These are phyloP conservation scores for Dromius quadrimaculatus DNA, from an alignment of 2,888 invertebrate genomes.

Conservation along the genomic window DNA sequence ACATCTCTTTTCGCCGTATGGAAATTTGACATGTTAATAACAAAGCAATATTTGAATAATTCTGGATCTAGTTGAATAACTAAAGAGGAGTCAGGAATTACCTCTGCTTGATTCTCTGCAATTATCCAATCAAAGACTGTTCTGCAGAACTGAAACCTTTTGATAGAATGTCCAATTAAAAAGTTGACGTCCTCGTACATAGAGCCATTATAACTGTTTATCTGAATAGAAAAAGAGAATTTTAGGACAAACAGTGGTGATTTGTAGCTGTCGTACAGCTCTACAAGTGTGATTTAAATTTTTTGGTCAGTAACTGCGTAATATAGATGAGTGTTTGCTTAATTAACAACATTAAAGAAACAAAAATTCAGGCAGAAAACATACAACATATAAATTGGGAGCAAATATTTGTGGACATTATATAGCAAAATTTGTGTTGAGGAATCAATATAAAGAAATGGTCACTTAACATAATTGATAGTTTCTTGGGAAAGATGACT, in stretches of 20 bases:
- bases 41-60: no score
- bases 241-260: conserved; percentile 14
- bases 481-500: no score
- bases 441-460: conserved; percentile 25
- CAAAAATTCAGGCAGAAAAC: conserved; percentile 12
- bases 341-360: conserved; percentile 25
- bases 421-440: conserved; percentile 19
- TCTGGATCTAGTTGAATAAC: no score
- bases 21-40: no score
- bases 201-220: background rate
- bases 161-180: conserved; percentile 10
- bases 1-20: no score
- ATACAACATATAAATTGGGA: conserved; percentile 20
- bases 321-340: conserved; percentile 32
- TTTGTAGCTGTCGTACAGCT: conserved; percentile 13
- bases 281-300: conserved; percentile 20
- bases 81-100: no score
- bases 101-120: no score
- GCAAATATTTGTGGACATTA: conserved; percentile 30
- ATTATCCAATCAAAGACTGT: no score
- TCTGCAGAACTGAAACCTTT: background rate
- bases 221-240: background rate
- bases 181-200: background rate
- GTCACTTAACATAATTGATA: no score
- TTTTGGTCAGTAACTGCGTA: conserved; percentile 1